These are phyloP conservation scores for Dasyprocta punctata DNA, from an alignment of 2,113 vertebrate species.

Conservation along the genomic window DNA sequence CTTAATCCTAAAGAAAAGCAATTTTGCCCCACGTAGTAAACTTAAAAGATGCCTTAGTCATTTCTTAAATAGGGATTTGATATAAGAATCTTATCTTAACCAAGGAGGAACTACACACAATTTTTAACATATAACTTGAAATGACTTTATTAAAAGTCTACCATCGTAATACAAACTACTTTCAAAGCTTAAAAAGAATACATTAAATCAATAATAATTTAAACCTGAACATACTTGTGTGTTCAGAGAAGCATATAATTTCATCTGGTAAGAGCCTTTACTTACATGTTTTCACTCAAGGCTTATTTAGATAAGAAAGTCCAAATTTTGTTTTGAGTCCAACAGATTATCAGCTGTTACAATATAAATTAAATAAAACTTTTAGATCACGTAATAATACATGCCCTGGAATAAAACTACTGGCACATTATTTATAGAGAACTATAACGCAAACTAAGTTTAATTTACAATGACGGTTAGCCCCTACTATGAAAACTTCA, in stretches of 20 bases:
- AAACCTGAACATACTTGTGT: neutral
- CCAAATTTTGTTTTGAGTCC: constrained; percentile 24
- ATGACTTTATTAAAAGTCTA: neutral
- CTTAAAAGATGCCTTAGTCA: neutral
- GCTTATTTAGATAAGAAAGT: constrained; percentile 25
- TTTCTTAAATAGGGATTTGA: constrained; percentile 5
- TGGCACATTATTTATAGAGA: constrained; percentile 18
- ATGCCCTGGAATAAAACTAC: neutral
- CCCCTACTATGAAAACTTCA: neutral
- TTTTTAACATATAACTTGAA: constrained; percentile 38
- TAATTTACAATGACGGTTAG: neutral
- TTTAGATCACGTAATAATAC: constrained; percentile 1
- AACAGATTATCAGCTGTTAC: neutral
- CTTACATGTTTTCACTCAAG: constrained; percentile 51
- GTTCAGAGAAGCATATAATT: constrained; percentile 17
- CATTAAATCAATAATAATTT: constrained; percentile 30
- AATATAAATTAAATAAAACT: constrained; percentile 11
- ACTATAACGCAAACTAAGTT: neutral
- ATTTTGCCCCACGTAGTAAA: neutral
- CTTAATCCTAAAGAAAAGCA: neutral
- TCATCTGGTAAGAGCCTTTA: neutral
- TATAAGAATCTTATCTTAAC: constrained; percentile 4
- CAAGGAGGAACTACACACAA: neutral
- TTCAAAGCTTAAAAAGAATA: constrained; percentile 3
- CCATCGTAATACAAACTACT: constrained; percentile 26